Percentiles rank a stretch among this genome's conserved stretches.
These are phyloP conservation scores for Sigmodon hispidus DNA, from an alignment of 2,113 vertebrate species.

Conservation along the genomic window DNA sequence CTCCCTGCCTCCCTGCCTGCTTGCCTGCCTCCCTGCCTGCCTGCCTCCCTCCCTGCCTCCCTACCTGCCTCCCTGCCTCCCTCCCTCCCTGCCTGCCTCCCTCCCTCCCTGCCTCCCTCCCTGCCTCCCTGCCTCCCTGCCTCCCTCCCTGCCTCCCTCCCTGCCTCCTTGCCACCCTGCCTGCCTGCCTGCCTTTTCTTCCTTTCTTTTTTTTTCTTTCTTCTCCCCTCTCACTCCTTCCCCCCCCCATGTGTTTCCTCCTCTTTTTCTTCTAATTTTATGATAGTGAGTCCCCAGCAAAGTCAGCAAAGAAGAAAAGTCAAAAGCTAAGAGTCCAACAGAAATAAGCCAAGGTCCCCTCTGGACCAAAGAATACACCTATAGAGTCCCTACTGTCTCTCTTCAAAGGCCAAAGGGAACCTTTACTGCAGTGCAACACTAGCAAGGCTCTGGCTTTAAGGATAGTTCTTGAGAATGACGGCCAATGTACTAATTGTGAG, in stretches of 20 bases:
- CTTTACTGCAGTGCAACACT: background rate
- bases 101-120: too few relatives aligned
- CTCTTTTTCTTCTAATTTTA: background rate
- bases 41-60: too few relatives aligned
- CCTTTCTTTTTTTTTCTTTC: background rate
- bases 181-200: too few relatives aligned
- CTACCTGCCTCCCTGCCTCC: too few relatives aligned
- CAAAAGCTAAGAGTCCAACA: background rate
- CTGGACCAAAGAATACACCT: background rate
- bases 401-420: background rate
- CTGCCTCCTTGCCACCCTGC: too few relatives aligned
- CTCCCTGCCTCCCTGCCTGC: too few relatives aligned
- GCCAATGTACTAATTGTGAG: background rate
- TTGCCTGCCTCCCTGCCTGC: too few relatives aligned
- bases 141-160: too few relatives aligned
- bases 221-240: background rate
- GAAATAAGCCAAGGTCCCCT: background rate
- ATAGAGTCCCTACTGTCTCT: constrained; percentile 16
- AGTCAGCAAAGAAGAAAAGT: background rate
- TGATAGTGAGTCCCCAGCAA: background rate
- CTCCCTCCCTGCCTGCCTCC: too few relatives aligned
- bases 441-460: background rate
- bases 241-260: background rate
- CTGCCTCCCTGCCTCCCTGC: too few relatives aligned
- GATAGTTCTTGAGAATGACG: background rate